Evolutionary conservation across 1,140 invertebrate species (phyloP), one percentile per base, ranked within the genome.

Genomic region (Meloidogyne hapla): DNA sequence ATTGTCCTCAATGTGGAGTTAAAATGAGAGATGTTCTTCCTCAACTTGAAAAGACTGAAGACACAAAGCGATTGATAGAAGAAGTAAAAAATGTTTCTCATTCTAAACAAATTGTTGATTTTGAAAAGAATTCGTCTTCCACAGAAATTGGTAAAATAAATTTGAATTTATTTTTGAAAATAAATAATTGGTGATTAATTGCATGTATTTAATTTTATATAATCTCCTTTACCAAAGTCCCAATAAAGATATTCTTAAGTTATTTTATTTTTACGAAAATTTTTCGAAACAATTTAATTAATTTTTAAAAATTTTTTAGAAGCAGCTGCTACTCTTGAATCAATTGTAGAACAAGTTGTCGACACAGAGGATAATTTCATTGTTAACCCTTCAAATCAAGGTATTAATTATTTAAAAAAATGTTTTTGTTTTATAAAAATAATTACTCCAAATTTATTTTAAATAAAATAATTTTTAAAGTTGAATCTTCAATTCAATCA

Each of bases 21-120:
- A 15, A 56, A 25, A 87, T 85, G 84, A 75, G 79, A 48, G 79
- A 87, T 38, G 80, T 75, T n/a, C 80, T 84, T 18, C 75, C 75
- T 5, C 5, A 40, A n/a, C 2, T 74, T 21, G 75, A 65, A 8
- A 48, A 18, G 23, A 72, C 9, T 23, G 63, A 28, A 0, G 15
- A 42, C 12, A 75, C 64, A 23, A 26, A 42, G 9, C 33, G 63
- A 1, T 9, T 76, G 18, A 48, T 76, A 25, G 25, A 76, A 5
- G 75, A 76, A 21, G 25, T 72, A n/a, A 28, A 69, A 45, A 56
- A n/a, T 48, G 23, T 56, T 13, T 56, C 48, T 56, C 10, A 45
- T 45, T 56, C 18, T 56, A 9, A 18, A 6, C n/a, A 18, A 21
- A n/a, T 4, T 48, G 1, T 48, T 13, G 0, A 15, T n/a, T 8